These are phyloP conservation scores for Drosophila mojavensis DNA, from an alignment of 1,140 invertebrate species.

Conservation along the genomic window DNA sequence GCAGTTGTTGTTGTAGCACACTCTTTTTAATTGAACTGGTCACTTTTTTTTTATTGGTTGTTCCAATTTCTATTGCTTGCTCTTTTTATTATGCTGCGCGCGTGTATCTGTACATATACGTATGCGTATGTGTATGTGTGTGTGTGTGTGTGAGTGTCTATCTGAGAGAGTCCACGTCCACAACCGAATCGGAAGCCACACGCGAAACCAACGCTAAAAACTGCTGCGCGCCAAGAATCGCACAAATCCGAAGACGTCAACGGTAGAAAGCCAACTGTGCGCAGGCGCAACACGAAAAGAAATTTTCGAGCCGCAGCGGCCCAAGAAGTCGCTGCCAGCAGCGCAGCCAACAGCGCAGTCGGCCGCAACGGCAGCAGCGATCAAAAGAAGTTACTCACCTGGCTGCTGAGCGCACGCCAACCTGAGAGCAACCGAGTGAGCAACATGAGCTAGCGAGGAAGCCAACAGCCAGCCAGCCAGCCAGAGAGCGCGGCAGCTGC, in stretches of 20 bases:
- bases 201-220: constrained; percentile 54
- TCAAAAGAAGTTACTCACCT: constrained; percentile 50
- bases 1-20: constrained; percentile 25
- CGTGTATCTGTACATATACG: background rate
- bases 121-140: background rate
- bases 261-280: constrained; percentile 84
- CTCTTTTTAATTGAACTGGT: constrained; percentile 24
- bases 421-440: constrained; percentile 3
- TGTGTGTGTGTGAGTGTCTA: constrained; percentile 27
- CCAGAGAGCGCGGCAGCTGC: background rate
- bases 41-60: constrained; percentile 61
- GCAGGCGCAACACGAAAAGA: constrained; percentile 81
- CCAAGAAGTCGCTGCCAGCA: constrained; percentile 51
- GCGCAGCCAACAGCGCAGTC: constrained; percentile 41
- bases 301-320: constrained; percentile 69
- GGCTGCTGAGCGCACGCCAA: background rate
- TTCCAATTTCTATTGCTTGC: constrained; percentile 74
- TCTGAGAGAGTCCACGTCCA: constrained; percentile 68
- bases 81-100: constrained; percentile 58
- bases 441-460: constrained; percentile 1
- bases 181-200: constrained; percentile 59
- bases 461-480: background rate
- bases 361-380: constrained; percentile 33
- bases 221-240: constrained; percentile 52
- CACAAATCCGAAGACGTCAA: constrained; percentile 83